Evolutionary conservation across 1,140 invertebrate genomes (phyloP), one percentile per base, ranked within the genome.

Genomic region (Calephelis nemesis): DNA sequence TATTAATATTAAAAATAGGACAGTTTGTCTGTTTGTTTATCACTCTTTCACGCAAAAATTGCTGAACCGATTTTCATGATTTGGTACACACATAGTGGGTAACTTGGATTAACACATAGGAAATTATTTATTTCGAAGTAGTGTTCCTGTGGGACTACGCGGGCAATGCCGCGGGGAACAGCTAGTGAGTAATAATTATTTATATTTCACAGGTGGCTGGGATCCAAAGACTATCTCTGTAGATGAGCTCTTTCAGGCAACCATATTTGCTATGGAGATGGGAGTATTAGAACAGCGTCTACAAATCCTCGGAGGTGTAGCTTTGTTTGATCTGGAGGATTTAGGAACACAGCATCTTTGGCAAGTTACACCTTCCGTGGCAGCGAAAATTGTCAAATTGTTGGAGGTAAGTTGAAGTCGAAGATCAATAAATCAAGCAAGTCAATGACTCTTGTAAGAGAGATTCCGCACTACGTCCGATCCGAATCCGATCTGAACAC

Each of bases 241-340:
- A 0, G 94, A 95, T 39, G 95, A 96, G 74, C 82, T 97, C 10
- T 96, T 97, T 74, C 95, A 95, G 78, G 95, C 94, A 0, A 95
- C 95, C 0, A 92, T 96, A 40, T 88, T 95, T 40, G 90, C 96
- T 12, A 82, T 97, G 9, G 96, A 97, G 78, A 80, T 96, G 2
- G 96, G 96, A 0, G 91, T 96, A 39, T 71, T 97, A 62, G 96
- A 97, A 77, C 95, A 94, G 1, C 92, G 93, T 10, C 94, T 94
- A 0, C 96, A 97, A 83, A 94, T 97, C n/a, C 83, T 96, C 5
- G 96, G 96, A 0, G 96, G 95, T 1, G 92, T 96, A 7, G 95
- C 94, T 7, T 93, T 97, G 40, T 96, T 96, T 67, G 96, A 97
- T 82, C 82, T 97, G 7, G 93, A 94, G 69, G 94, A 94, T 58